Conservation (phyloP, 2,797 vertebrate species). For the Nyctibius grandis region DNA sequence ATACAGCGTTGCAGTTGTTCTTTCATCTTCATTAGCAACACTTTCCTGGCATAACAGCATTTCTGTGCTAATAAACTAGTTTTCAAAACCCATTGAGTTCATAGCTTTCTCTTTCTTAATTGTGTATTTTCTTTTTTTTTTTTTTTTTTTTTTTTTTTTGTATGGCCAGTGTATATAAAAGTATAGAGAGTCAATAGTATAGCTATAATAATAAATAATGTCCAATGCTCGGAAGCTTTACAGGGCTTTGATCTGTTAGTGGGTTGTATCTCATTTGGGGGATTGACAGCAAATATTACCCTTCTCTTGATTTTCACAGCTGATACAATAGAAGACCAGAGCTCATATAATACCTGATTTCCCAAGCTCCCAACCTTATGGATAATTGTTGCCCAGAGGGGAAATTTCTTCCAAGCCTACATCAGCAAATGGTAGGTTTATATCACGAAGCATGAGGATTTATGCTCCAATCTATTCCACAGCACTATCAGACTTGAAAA, state of each 20-base stretch:
- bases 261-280: conserved; percentile 7
- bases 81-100: not conserved
- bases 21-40: not conserved
- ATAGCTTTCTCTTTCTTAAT: not conserved
- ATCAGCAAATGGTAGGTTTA: conserved; percentile 43
- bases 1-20: not conserved
- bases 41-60: not conserved
- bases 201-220: not conserved
- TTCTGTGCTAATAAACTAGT: not conserved
- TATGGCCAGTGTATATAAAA: not conserved
- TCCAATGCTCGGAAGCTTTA: not conserved
- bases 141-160: not conserved
- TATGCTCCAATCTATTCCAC: conserved; percentile 41
- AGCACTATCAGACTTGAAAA: not conserved
- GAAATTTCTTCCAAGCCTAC: conserved; percentile 47
- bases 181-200: not conserved
- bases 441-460: conserved; percentile 53
- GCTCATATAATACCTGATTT: conserved; percentile 50
- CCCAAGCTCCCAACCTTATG: conserved; percentile 25
- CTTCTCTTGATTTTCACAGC: conserved; percentile 47
- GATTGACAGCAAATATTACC: conserved; percentile 41
- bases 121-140: not conserved
- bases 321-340: conserved; percentile 35
- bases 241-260: not conserved
- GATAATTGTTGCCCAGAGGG: conserved; percentile 57